Percentiles rank a stretch among this genome's conserved stretches.
phyloP scores from a whole-genome alignment of 2,888 invertebrate species.

The Pachliopta kotzebuea region DNA sequence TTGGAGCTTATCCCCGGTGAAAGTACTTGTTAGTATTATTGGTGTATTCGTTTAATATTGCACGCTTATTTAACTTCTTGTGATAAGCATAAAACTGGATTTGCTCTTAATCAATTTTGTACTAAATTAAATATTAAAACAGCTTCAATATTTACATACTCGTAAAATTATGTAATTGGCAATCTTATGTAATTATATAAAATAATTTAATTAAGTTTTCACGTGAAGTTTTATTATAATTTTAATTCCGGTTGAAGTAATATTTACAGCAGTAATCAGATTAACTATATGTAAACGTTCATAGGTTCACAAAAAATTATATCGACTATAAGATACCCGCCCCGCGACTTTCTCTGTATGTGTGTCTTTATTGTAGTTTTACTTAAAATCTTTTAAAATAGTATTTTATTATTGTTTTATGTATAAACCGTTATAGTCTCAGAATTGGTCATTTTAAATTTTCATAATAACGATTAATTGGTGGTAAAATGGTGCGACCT shows the following conservation, averaged over 20 bases:
- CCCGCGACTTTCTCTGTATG: too few relatives aligned
- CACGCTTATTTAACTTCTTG: conserved; percentile 60
- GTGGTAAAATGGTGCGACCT: neutral
- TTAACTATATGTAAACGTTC: neutral
- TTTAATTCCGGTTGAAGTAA: conserved; percentile 13
- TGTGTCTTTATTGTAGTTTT: too few relatives aligned
- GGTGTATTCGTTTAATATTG: conserved; percentile 54
- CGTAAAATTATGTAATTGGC: neutral
- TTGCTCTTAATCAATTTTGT: conserved; percentile 18
- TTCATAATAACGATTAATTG: neutral
- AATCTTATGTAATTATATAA: neutral
- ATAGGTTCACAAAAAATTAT: neutral
- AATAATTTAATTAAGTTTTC: neutral
- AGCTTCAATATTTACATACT: neutral
- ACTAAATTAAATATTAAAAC: neutral
- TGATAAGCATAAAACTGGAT: conserved; percentile 49
- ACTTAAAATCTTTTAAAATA: too few relatives aligned
- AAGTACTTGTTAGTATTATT: conserved; percentile 76
- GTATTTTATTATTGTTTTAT: too few relatives aligned
- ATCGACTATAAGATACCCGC: too few relatives aligned
- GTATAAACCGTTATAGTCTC: too few relatives aligned
- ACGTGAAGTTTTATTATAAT: conserved; percentile 15
- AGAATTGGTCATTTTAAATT: neutral
- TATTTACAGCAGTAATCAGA: conserved; percentile 4
- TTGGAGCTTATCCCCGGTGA: conserved; percentile 66